Evolutionary conservation across 2,888 invertebrate species (phyloP).

Genomic region (Philereme vetulata): DNA sequence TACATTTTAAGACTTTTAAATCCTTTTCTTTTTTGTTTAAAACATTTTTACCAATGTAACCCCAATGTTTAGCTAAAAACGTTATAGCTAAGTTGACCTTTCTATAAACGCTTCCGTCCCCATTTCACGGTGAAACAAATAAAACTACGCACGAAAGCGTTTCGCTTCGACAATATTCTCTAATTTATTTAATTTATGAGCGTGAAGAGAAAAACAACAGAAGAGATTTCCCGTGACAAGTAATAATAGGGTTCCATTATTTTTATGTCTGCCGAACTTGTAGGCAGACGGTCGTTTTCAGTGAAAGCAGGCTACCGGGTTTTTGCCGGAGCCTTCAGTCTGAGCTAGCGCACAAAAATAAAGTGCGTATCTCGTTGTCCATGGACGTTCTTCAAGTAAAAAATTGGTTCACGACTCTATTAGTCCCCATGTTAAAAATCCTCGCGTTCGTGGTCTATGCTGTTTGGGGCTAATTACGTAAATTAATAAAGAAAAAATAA

Average conservation of each 20-base stretch:
- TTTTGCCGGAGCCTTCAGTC: neutral
- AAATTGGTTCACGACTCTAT: no score
- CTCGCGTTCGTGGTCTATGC: no score
- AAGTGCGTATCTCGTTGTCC: neutral
- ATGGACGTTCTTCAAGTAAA: neutral
- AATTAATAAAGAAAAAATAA: no score
- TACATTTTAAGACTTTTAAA: no score
- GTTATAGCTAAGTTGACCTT: conserved; percentile 1
- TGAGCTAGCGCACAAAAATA: neutral
- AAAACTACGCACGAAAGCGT: conserved; percentile 32
- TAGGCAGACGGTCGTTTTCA: conserved; percentile 14
- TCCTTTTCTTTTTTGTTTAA: no score
- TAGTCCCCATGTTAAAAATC: no score
- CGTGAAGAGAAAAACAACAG: conserved; percentile 38
- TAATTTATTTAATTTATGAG: conserved; percentile 37
- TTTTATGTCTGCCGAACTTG: conserved; percentile 45
- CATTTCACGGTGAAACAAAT: conserved; percentile 30
- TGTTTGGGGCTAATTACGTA: no score
- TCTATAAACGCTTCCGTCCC: conserved; percentile 14
- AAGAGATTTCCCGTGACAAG: conserved; percentile 37
- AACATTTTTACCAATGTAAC: no score
- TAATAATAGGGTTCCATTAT: conserved; percentile 43
- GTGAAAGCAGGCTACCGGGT: conserved; percentile 10
- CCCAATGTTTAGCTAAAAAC: no score
- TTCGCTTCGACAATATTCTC: conserved; percentile 32